These are phyloP conservation scores for Rhynchotus rufescens DNA, from an alignment of 2,797 vertebrate genomes.

Conservation along the genomic window DNA sequence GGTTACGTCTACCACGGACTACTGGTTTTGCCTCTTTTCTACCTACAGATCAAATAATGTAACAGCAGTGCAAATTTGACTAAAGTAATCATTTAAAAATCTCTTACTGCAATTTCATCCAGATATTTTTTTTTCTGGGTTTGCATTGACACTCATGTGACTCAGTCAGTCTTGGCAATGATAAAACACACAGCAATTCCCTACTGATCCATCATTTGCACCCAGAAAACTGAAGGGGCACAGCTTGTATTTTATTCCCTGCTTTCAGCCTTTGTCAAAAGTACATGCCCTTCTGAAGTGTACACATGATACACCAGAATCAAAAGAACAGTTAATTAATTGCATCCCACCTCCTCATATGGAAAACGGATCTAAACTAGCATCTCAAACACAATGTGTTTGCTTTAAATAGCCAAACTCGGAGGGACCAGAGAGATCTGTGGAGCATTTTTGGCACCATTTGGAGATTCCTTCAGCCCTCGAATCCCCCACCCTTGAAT, in stretches of 20 bases:
- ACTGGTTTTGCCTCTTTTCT: conserved; percentile 51
- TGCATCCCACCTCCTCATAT: conserved; percentile 69
- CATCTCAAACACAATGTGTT: conserved; percentile 66
- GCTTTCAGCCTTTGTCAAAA: conserved; percentile 45
- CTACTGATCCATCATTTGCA: conserved; percentile 54
- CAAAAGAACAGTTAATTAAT: conserved; percentile 71
- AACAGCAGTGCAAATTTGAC: conserved; percentile 47
- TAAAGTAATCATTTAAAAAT: conserved; percentile 59
- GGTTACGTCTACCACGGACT: conserved; percentile 35
- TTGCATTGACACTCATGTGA: conserved; percentile 43
- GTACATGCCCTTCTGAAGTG: conserved; percentile 34
- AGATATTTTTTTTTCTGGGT: neutral
- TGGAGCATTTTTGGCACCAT: conserved; percentile 63
- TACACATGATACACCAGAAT: conserved; percentile 52
- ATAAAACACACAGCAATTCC: conserved; percentile 41
- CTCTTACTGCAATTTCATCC: conserved; percentile 48
- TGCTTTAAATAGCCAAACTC: conserved; percentile 61
- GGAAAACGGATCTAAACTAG: conserved; percentile 55
- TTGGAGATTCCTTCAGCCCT: conserved; percentile 63
- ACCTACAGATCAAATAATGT: conserved; percentile 27
- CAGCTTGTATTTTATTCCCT: conserved; percentile 50
- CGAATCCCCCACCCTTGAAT: conserved; percentile 65
- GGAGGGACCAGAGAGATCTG: conserved; percentile 60
- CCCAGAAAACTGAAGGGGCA: neutral
- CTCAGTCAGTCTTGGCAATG: conserved; percentile 46